Evolutionary conservation across 2,888 invertebrate species (phyloP).

Genomic region (Melanotus villosus): DNA sequence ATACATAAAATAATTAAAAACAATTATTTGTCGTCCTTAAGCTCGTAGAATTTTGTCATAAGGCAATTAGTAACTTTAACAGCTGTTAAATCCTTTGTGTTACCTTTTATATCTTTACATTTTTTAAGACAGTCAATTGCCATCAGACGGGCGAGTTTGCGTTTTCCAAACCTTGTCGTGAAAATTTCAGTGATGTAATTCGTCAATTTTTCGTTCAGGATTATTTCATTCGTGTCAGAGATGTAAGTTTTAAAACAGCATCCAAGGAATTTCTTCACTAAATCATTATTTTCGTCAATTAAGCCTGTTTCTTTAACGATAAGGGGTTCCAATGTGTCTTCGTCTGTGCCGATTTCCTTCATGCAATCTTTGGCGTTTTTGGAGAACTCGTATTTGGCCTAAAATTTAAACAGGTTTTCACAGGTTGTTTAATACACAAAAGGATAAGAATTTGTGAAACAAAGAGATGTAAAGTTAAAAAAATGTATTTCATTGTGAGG

Average conservation of each 20-base stretch:
- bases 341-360: background rate
- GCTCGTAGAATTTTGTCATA: background rate
- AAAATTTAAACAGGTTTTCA: background rate
- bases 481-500: too few species aligned
- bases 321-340: background rate
- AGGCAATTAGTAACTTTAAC: slow-evolving; percentile 19
- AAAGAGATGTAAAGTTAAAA: too few species aligned
- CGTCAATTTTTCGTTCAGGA: background rate
- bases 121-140: slow-evolving; percentile 1
- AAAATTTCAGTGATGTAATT: background rate
- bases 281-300: background rate
- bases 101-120: slow-evolving; percentile 15
- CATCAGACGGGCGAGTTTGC: background rate
- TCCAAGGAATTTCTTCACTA: background rate
- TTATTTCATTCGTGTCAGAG: background rate
- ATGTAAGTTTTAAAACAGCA: background rate
- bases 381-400: slow-evolving; percentile 10
- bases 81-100: slow-evolving; percentile 17
- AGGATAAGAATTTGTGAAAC: too few species aligned
- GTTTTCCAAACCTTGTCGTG: background rate
- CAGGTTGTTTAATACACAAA: too few species aligned
- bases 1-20: too few species aligned
- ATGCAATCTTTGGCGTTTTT: slow-evolving; percentile 10
- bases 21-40: too few species aligned
- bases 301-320: background rate